Base-by-base conservation (phyloP, 2,888 invertebrate species). In the Cataglyphis rosenhaueri region DNA sequence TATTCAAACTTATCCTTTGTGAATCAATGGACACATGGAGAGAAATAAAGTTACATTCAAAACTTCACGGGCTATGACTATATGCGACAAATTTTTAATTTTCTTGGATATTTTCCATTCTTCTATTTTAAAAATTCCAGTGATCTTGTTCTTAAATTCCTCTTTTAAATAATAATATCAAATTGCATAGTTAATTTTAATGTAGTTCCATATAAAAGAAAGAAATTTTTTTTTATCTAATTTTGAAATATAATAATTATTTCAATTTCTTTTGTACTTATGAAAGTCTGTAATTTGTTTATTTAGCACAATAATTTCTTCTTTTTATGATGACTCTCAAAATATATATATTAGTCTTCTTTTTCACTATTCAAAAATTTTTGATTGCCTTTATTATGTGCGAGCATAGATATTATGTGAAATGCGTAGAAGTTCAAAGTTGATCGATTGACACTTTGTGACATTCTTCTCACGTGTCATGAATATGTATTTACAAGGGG, bases 1-100 rank as follows among this genome's bases (percentile, higher is more conserved):
- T 89, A 86, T 91, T 89, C 82, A 91, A 87, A 81, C 87, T 89
- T 89, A 91, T 92, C 84, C 83, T 83, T 84, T n/a, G n/a, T 48
- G 55, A 68, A 75, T 44, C 44, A 48, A 61, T 44, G 38, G 59
- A 81, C 32, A 66, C 35, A 59, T 15, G 61, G 35, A 35, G 21
- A 79, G 12, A 21, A 48, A 62, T n/a, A 41, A 25, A 81, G 38
- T 74, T 57, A 81, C 59, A 25, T 74, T 75, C 12, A 29, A 48
- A 25, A 59, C 29, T 68, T 41, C 4, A 25, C 29, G 21, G 21
- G 12, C n/a, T n/a, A 15, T 32, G 21, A 70, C 57, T 35, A 38
- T 35, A 38, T 68, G 21, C n/a, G n/a, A 25, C 25, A 9, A n/a
- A 71, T 4, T 57, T 29, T 68, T 41, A n/a, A 68, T 29, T 29